A percentile compares a stretch with the other conserved stretches of the same genome.
These are phyloP conservation scores for Melanerpes aurifrons DNA, from an alignment of 2,113 vertebrate genomes.

Conservation along the genomic window DNA sequence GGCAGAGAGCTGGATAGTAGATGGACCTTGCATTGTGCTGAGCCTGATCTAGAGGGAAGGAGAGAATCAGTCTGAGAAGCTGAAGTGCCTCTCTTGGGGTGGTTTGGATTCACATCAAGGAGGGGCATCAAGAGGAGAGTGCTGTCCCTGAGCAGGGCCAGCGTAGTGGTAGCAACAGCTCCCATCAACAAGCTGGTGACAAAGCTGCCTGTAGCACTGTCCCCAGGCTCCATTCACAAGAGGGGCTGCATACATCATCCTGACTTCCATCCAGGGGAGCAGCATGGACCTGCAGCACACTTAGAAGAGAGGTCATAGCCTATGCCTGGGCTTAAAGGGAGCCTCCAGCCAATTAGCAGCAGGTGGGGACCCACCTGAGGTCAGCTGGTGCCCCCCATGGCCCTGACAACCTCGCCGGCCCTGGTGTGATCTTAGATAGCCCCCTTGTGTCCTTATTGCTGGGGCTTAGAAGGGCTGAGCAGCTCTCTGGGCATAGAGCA, in stretches of 20 bases:
- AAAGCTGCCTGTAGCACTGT: not conserved
- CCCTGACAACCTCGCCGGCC: not conserved
- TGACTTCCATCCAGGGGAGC: not conserved
- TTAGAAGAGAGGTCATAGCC: fast-evolving
- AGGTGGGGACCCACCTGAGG: not conserved
- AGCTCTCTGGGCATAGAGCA: fast-evolving
- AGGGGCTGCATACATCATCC: not conserved
- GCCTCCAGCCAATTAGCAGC: not conserved
- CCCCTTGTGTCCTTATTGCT: not conserved
- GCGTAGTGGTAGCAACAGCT: fast-evolving
- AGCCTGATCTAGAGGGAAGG: not conserved
- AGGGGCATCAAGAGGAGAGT: not conserved
- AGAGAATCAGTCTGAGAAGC: not conserved
- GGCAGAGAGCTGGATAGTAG: not conserved
- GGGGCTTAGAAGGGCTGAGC: not conserved
- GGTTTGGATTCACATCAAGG: not conserved
- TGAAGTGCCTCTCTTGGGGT: not conserved
- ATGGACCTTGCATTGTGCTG: fast-evolving
- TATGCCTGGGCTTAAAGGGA: not conserved
- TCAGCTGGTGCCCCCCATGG: not conserved
- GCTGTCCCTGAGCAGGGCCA: no score
- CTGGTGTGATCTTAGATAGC: fast-evolving
- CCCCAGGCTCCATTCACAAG: not conserved
- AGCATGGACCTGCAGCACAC: not conserved
- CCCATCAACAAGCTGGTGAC: not conserved